Percentiles rank a stretch among this genome's conserved stretches.
Evolutionary conservation across 2,888 invertebrate species (phyloP).

Genomic region (Tetranychus piercei): DNA sequence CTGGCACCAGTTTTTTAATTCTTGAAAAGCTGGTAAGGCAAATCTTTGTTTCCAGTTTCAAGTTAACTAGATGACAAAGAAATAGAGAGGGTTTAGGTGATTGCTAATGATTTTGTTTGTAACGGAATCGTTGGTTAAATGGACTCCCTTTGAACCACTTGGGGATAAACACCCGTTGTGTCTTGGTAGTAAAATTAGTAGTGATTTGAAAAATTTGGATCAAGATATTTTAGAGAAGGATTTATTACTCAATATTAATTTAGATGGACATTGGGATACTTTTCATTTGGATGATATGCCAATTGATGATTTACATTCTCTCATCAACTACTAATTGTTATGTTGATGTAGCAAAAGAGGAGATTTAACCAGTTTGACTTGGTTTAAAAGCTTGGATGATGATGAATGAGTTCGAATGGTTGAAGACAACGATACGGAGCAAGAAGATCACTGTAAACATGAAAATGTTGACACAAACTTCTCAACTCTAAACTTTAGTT

Average conservation of each 20-base stretch:
- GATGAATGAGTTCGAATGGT: slow-evolving; percentile 68
- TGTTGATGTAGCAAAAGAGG: slow-evolving; percentile 79
- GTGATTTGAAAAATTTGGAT: neutral
- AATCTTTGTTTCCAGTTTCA: no score
- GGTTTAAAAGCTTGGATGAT: slow-evolving; percentile 13
- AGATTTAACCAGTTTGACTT: slow-evolving; percentile 18
- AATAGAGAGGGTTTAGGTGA: slow-evolving; percentile 1
- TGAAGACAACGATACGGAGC: slow-evolving; percentile 36
- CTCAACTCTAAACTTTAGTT: slow-evolving; percentile 36
- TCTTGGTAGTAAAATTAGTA: slow-evolving; percentile 10
- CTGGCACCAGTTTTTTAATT: no score
- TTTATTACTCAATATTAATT: slow-evolving; percentile 36
- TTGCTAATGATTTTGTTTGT: slow-evolving; percentile 26
- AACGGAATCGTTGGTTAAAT: slow-evolving; percentile 38
- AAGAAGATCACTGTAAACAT: neutral
- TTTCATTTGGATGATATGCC: neutral
- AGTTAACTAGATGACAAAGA: neutral
- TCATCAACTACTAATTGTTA: slow-evolving; percentile 61
- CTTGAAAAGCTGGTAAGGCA: no score
- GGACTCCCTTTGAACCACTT: slow-evolving; percentile 33
- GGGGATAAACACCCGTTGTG: slow-evolving; percentile 28
- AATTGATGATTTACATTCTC: neutral
- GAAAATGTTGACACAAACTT: slow-evolving; percentile 35
- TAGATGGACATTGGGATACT: slow-evolving; percentile 35
- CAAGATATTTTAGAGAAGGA: slow-evolving; percentile 31